These are phyloP conservation scores for Zaprionus africanus DNA, from an alignment of 1,140 invertebrate genomes.

Conservation along the genomic window DNA sequence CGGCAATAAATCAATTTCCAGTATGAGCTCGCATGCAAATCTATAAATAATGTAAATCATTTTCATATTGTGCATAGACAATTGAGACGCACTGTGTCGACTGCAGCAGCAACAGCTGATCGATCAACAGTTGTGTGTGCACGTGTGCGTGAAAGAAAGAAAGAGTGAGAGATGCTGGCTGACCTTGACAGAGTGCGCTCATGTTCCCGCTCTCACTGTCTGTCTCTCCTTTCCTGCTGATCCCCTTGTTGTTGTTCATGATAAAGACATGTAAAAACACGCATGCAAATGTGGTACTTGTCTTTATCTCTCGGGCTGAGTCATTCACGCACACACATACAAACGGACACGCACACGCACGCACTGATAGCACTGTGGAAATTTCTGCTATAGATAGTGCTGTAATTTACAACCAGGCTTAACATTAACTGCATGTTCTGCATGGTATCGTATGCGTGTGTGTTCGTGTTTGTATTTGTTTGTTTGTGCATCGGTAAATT, in stretches of 20 bases:
- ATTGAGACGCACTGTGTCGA: not conserved
- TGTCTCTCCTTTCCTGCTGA: not conserved
- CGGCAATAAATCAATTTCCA: not conserved
- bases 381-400: slow-evolving; percentile 27
- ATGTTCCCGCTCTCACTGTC: not conserved
- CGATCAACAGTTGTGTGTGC: slow-evolving; percentile 2
- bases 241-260: not conserved
- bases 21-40: not conserved
- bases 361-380: not conserved
- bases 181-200: slow-evolving; percentile 39
- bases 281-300: slow-evolving; percentile 44
- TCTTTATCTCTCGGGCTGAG: slow-evolving; percentile 21
- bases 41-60: slow-evolving; percentile 27
- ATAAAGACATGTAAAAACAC: slow-evolving; percentile 14
- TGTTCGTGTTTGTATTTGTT: not conserved
- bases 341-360: not conserved
- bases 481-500: slow-evolving; percentile 13
- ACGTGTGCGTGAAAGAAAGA: not conserved
- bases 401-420: slow-evolving; percentile 15
- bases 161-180: slow-evolving; percentile 5
- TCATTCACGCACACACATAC: slow-evolving; percentile 7
- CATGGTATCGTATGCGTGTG: not conserved
- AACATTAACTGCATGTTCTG: slow-evolving; percentile 2
- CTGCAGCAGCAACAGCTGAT: slow-evolving; percentile 39
- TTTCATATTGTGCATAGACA: not conserved